Conservation (phyloP, 2,888 invertebrate genomes). For the Kuschelorhynchus macadamiae region DNA sequence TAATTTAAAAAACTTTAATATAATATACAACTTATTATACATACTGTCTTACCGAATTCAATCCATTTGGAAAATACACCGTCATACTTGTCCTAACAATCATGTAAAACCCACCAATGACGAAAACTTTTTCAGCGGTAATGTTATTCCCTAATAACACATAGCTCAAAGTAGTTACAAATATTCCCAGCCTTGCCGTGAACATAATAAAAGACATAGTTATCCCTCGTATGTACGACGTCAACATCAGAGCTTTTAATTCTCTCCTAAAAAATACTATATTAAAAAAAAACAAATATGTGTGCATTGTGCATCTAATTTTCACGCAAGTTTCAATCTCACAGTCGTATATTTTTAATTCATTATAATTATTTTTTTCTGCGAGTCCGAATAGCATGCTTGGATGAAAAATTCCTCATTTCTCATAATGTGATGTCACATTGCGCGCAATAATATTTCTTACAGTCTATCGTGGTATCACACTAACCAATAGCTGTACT, state of each 20-base stretch:
- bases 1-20: too few relatives aligned
- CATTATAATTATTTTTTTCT: too few relatives aligned
- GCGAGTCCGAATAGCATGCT: too few relatives aligned
- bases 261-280: conserved; percentile 65
- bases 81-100: conserved; percentile 75
- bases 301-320: too few relatives aligned
- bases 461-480: too few relatives aligned
- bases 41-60: conserved; percentile 70
- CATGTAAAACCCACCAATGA: conserved; percentile 75
- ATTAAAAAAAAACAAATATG: conserved; percentile 1
- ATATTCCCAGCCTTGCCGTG: conserved; percentile 80
- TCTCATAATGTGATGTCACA: too few relatives aligned
- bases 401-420: too few relatives aligned
- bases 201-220: conserved; percentile 81
- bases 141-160: conserved; percentile 70
- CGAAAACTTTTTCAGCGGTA: conserved; percentile 69
- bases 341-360: too few relatives aligned
- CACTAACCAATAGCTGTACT: too few relatives aligned
- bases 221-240: conserved; percentile 76
- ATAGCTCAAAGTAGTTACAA: conserved; percentile 75
- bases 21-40: too few relatives aligned
- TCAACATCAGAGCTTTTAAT: conserved; percentile 72
- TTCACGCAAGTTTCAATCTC: too few relatives aligned
- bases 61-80: conserved; percentile 75
- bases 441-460: too few relatives aligned